Evolutionary conservation across 1,140 invertebrate genomes (phyloP).

Genomic region (Trichonephila clavata): DNA sequence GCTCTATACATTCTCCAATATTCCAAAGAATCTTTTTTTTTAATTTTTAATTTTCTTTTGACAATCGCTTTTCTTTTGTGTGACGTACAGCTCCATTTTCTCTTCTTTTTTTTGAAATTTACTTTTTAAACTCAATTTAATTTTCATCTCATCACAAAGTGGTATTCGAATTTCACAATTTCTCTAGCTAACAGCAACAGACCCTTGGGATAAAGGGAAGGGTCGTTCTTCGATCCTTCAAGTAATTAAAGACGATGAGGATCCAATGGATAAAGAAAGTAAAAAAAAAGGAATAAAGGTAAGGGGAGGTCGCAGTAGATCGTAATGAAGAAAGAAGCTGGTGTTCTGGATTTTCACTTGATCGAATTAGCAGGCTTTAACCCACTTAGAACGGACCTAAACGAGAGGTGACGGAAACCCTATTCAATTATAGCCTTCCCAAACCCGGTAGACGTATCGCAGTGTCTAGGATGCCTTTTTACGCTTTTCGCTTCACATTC

Average conservation of each 20-base stretch:
- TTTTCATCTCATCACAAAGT: slow-evolving; percentile 60
- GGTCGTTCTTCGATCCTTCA: neutral
- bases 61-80: slow-evolving; percentile 34
- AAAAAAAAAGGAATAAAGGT: neutral
- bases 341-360: slow-evolving; percentile 51
- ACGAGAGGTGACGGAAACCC: slow-evolving; percentile 55
- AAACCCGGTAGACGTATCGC: neutral
- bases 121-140: slow-evolving; percentile 51
- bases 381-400: slow-evolving; percentile 40
- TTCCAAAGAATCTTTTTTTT: neutral
- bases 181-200: neutral
- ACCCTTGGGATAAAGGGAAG: neutral
- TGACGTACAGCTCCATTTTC: neutral
- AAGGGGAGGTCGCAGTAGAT: neutral
- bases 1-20: slow-evolving; percentile 17
- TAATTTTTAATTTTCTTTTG: slow-evolving; percentile 47
- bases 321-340: slow-evolving; percentile 31
- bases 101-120: neutral
- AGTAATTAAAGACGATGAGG: slow-evolving; percentile 69
- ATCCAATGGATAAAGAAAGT: slow-evolving; percentile 29
- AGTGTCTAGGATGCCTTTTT: slow-evolving; percentile 28
- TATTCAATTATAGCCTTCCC: slow-evolving; percentile 57
- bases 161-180: slow-evolving; percentile 53
- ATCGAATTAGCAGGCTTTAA: slow-evolving; percentile 68
- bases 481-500: slow-evolving; percentile 65